Conservation (phyloP, 2,797 vertebrate species). For the Falco berigora region DNA sequence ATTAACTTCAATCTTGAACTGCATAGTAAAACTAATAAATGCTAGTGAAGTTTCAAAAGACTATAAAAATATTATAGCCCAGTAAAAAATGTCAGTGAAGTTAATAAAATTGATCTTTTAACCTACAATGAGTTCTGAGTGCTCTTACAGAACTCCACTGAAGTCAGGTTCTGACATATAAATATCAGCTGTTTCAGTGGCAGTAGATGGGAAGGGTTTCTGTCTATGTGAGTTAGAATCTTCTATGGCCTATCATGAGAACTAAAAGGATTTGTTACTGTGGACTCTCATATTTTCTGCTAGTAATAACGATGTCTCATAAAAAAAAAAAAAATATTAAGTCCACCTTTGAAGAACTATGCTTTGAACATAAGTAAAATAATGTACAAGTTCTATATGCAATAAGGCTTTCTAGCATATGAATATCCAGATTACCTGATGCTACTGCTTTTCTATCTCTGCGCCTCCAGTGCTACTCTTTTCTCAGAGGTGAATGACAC, state of each 20-base stretch:
- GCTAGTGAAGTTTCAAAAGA: not conserved
- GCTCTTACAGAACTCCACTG: not conserved
- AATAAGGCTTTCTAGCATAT: not conserved
- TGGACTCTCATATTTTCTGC: not conserved
- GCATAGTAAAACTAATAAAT: not conserved
- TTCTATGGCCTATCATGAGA: not conserved
- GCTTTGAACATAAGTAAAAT: not conserved
- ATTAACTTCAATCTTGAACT: not conserved
- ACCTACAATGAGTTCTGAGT: not conserved
- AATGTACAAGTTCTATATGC: not conserved
- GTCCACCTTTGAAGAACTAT: not conserved
- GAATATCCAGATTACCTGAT: not conserved
- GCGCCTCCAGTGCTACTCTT: not conserved
- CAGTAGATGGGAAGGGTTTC: not conserved
- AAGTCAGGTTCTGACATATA: not conserved
- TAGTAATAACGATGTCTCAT: not conserved
- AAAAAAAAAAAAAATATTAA: no score
- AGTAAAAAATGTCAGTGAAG: not conserved
- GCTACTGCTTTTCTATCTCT: not conserved
- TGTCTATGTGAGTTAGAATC: not conserved
- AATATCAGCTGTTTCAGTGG: not conserved
- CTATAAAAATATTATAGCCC: not conserved
- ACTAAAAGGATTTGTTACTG: not conserved
- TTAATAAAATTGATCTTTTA: not conserved
- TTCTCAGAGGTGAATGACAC: not conserved